Base-by-base conservation (phyloP, 2,113 vertebrate species). In the Benitochromis conjunctus region DNA sequence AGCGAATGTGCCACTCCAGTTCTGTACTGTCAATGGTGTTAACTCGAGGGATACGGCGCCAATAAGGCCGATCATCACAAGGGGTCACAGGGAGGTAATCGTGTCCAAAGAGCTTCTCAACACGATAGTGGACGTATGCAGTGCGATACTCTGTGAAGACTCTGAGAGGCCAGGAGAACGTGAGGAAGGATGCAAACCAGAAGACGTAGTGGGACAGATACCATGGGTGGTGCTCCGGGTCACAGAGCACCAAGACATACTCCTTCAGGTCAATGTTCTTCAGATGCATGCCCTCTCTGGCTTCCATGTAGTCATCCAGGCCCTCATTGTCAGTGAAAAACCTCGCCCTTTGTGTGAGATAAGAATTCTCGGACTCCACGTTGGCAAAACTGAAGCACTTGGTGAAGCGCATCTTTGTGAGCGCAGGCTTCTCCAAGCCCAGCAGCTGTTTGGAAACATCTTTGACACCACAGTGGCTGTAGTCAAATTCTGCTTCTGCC, bases 371-470 rank as follows among this genome's bases (percentile, higher is more conserved):
- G 0, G 98, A 99, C 95, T 99, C 98, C 5, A 98, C 98, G 0
- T 98, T 99, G 84, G 98, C 98, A 66, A 99, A 99, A 87, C 98
- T 99, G 92, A 99, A 99, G 94, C 98, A 98, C 95, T 99, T 99
- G 5, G 98, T 99, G 95, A 99, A 99, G 62, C 98, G 97, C 93
- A 99, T 96, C 88, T 98, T 97, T 0, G 98, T 99, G 21, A 98
- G 95, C 0, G 96, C 97, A 10, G 97, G 97, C 85, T 97, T 98
- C 94, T 99, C 98, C 93, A 99, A 90, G 79, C 97, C 97, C n/a
- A 97, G 96, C 53, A 99, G 96, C 80, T 98, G 97, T 90, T 99
- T 99, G 31, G 98, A 99, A 79, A 99, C 97, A 74, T 98, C 98
- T 71, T 98, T 98, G 79, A 98, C 98, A 0, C 98, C 97, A 7